Base-by-base conservation (phyloP, 2,113 vertebrate species). In the Gambusia affinis region DNA sequence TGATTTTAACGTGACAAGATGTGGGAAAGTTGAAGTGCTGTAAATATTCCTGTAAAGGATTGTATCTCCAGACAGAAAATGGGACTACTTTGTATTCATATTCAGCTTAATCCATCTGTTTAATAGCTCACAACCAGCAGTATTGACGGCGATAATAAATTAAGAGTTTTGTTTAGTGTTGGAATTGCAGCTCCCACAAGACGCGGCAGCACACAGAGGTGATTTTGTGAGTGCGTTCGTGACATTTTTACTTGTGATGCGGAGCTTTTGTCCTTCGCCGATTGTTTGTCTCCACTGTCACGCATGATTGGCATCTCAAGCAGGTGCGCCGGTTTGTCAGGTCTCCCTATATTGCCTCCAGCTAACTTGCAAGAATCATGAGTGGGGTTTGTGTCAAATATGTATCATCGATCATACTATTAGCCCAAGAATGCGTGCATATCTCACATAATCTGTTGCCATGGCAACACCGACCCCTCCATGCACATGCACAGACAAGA, bases 341-440 rank as follows among this genome's bases (percentile, higher is more conserved):
- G 17, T 73, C 75, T 87, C 72, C 85, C 39, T 80, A n/a, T 86
- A 78, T 84, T 76, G 76, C 75, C 79, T 87, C 64, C 42, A 30
- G 81, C 66, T 75, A 67, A 65, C 75, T 57, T 27, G 54, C 76
- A 80, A 81, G n/a, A 85, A 86, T 82, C 73, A 81, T 33, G n/a
- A 84, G 78, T 42, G 39, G 33, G 11, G 29, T 78, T 79, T 63
- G 76, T 76, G 82, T 86, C 79, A 84, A 79, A 84, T 74, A 57
- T 75, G 77, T 57, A 76, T 67, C 78, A 91, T 88, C 75, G 72
- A 88, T 92, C 85, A 78, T 27, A 76, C 76, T 66, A 89, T 92
- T 87, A 87, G 78, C 65, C 64, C 47, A 60, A 65, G 73, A 31
- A 42, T 8, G 4, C 51, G 35, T 17, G 33, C 51, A 57, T 57